phyloP scores from a whole-genome alignment of 2,113 vertebrate species.

The Vidua macroura region DNA sequence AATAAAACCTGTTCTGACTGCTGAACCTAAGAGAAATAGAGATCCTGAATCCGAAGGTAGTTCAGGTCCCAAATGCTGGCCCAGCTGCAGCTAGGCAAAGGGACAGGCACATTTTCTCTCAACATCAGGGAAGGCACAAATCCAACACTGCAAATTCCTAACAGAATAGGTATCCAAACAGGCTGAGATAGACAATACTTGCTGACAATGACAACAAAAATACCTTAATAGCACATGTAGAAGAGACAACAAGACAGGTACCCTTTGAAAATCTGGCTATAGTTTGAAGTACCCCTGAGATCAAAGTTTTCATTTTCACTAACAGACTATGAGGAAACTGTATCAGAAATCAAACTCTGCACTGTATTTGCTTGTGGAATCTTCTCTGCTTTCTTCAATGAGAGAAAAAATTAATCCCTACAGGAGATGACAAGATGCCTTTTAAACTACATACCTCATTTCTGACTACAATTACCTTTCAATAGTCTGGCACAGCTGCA shows the following conservation, averaged over 20 bases:
- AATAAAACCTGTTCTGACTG: not conserved
- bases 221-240: not conserved
- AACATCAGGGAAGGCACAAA: not conserved
- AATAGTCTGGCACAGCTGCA: constrained; percentile 67
- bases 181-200: not conserved
- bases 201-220: not conserved
- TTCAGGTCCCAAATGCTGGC: rapidly evolving
- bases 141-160: not conserved
- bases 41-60: not conserved
- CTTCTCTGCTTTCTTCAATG: constrained; percentile 17
- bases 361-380: not conserved
- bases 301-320: not conserved
- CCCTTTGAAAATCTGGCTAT: not conserved
- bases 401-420: constrained; percentile 54
- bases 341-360: constrained; percentile 15
- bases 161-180: not conserved
- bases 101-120: not conserved
- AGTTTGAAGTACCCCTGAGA: not conserved
- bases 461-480: constrained; percentile 68
- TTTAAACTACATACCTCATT: constrained; percentile 66
- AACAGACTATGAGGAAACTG: not conserved
- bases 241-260: not conserved
- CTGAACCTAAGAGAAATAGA: not conserved
- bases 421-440: constrained; percentile 57
- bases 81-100: not conserved